Conservation (phyloP, 2,888 invertebrate genomes). For the Noctua pronuba region DNA sequence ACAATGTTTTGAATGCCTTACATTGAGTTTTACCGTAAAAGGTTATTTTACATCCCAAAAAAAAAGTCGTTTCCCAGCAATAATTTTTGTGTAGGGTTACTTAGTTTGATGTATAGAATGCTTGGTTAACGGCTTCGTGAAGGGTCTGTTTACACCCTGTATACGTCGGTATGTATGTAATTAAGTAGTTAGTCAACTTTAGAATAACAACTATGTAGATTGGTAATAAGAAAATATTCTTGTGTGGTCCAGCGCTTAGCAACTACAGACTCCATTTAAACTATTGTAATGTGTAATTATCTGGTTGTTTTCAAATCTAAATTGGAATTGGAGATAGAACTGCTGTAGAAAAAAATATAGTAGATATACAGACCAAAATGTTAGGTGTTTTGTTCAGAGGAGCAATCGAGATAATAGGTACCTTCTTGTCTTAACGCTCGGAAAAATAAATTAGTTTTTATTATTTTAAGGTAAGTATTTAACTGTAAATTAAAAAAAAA, state of each 20-base stretch:
- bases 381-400: background rate
- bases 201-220: constrained; percentile 5
- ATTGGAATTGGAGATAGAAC: constrained; percentile 17
- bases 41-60: too few relatives aligned
- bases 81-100: too few relatives aligned
- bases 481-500: too few relatives aligned
- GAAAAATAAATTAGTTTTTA: too few relatives aligned
- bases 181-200: background rate
- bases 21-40: too few relatives aligned
- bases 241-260: constrained; percentile 39
- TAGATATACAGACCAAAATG: background rate
- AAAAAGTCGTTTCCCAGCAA: too few relatives aligned
- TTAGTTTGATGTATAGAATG: too few relatives aligned
- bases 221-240: constrained; percentile 8
- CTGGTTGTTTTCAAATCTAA: constrained; percentile 42
- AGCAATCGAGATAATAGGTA: background rate
- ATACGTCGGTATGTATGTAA: background rate
- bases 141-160: too few relatives aligned
- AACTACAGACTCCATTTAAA: constrained; percentile 18
- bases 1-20: too few relatives aligned
- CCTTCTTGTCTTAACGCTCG: background rate
- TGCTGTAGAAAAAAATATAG: constrained; percentile 4
- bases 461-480: too few relatives aligned
- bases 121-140: too few relatives aligned
- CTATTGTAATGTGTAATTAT: constrained; percentile 39